Conservation (phyloP, 2,888 invertebrate species). For the Keiferia lycopersicella region DNA sequence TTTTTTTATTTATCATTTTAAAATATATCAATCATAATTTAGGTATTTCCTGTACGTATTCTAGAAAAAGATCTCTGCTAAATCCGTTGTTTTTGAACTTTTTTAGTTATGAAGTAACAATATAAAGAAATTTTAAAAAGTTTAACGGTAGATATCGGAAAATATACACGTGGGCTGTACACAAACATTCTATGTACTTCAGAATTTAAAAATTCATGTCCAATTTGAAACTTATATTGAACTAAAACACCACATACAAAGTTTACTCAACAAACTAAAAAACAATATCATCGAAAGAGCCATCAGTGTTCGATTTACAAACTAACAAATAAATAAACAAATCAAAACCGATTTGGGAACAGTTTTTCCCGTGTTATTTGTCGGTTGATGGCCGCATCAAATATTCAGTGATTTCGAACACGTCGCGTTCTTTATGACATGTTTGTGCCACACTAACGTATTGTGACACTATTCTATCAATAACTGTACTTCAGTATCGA, state of each 20-base stretch:
- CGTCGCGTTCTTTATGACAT: slow-evolving; percentile 7
- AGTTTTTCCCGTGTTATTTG: slow-evolving; percentile 5
- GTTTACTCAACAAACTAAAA: background rate
- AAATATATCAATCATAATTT: too few species aligned
- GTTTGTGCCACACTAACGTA: slow-evolving; percentile 3
- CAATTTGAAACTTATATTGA: background rate
- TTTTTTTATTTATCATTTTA: too few species aligned
- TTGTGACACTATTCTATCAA: background rate
- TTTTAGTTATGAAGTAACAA: too few species aligned
- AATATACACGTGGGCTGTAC: too few species aligned
- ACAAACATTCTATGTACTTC: too few species aligned
- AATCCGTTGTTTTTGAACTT: too few species aligned
- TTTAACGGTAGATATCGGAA: too few species aligned
- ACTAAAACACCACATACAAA: background rate
- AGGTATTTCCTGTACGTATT: too few species aligned
- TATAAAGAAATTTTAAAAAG: too few species aligned
- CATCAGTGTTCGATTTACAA: slow-evolving; percentile 15
- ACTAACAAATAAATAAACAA: slow-evolving; percentile 9
- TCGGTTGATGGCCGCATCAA: slow-evolving; percentile 23
- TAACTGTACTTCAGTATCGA: background rate
- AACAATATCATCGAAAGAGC: background rate
- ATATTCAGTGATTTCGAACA: slow-evolving; percentile 27
- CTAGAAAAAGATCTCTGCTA: too few species aligned
- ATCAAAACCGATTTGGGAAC: slow-evolving; percentile 17
- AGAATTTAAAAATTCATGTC: too few species aligned